Percentiles rank a stretch among this genome's conserved stretches.
Evolutionary conservation across 2,113 vertebrate species (phyloP).

Genomic region (Elachura formosa): DNA sequence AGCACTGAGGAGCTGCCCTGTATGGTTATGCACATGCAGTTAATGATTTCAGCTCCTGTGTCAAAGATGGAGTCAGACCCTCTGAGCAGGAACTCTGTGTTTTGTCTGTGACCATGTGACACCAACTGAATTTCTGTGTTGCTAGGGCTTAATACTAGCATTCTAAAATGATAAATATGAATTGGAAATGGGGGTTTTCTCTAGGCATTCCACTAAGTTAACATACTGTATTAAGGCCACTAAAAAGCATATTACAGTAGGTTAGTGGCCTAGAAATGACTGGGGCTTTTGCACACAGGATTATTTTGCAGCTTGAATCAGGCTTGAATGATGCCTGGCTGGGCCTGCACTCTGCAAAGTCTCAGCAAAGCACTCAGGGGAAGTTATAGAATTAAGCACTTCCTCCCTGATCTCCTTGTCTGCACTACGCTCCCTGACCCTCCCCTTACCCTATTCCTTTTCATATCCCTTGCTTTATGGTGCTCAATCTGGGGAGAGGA

Average conservation of each 20-base stretch:
- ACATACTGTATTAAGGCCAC: not conserved
- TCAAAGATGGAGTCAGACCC: not conserved
- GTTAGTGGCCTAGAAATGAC: not conserved
- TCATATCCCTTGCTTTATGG: fast-evolving
- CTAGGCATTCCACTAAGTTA: not conserved
- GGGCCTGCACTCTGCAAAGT: not conserved
- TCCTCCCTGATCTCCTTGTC: not conserved
- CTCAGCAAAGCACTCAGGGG: not conserved
- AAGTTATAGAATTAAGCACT: not conserved
- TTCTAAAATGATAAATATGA: not conserved
- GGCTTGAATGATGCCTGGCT: not conserved
- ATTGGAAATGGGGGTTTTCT: not conserved
- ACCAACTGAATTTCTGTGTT: not conserved
- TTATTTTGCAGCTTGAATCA: not conserved
- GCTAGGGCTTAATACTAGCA: not conserved
- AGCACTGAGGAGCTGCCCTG: not conserved
- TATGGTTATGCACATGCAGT: fast-evolving
- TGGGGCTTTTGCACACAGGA: not conserved
- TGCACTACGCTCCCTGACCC: not conserved
- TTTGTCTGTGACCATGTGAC: not conserved
- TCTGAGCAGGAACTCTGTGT: not conserved
- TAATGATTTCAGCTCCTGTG: not conserved
- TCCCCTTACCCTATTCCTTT: not conserved
- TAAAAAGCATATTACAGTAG: not conserved
- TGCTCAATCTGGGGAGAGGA: not conserved